These are phyloP conservation scores for Microctonus aethiopoides DNA, from an alignment of 2,888 invertebrate genomes.

Conservation along the genomic window DNA sequence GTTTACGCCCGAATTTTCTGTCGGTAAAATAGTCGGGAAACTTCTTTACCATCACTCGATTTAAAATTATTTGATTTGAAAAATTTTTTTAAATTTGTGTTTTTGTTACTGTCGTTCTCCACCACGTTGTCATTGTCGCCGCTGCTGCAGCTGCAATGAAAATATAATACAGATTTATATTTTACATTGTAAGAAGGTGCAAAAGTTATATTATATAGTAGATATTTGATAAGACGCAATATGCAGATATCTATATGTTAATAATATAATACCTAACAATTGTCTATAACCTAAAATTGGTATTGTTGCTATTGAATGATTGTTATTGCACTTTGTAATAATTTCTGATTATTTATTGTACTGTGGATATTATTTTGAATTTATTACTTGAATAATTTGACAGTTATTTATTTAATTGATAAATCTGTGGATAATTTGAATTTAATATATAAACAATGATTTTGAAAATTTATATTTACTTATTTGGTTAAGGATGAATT, in stretches of 20 bases:
- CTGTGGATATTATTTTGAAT: no score
- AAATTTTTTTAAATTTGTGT: no score
- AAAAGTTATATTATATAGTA: no score
- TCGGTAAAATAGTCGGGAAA: slow-evolving; percentile 13
- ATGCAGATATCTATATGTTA: no score
- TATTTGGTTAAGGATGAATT: neutral
- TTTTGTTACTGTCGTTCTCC: no score
- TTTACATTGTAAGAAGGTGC: no score
- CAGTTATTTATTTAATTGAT: neutral
- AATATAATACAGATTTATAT: no score
- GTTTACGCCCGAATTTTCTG: slow-evolving; percentile 35
- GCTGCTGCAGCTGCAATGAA: no score
- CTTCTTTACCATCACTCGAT: neutral
- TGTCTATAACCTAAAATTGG: neutral
- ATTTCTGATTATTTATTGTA: neutral
- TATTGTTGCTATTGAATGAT: neutral
- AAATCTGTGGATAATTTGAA: neutral
- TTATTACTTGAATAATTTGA: neutral
- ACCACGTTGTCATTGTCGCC: no score
- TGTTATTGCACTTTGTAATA: neutral
- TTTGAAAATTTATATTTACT: neutral
- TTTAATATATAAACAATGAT: neutral
- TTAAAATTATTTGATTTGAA: neutral
- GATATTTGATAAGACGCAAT: no score
- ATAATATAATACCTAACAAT: no score